phyloP scores from a whole-genome alignment of 1,140 invertebrate genomes.

The Saccostrea glomerata region DNA sequence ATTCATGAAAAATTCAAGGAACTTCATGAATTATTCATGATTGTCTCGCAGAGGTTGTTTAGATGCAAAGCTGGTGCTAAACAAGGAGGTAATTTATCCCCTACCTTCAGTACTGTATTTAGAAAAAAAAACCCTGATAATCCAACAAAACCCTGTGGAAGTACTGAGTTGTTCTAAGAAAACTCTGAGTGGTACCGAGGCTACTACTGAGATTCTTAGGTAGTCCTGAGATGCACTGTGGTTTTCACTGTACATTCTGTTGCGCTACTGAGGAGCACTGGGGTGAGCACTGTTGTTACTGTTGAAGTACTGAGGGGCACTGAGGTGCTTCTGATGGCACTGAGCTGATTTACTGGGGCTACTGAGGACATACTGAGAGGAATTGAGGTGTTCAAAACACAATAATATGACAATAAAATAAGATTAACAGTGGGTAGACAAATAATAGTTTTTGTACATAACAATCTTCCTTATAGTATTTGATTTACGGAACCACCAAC shows the following conservation, averaged over 20 bases:
- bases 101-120: not conserved
- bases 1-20: too few species aligned
- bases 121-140: not conserved
- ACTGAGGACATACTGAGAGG: too few species aligned
- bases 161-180: not conserved
- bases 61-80: too few species aligned
- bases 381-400: too few species aligned
- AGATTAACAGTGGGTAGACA: too few species aligned
- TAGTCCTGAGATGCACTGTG: not conserved
- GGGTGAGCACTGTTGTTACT: not conserved
- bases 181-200: not conserved
- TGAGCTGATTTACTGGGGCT: not conserved
- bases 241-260: not conserved
- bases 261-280: not conserved
- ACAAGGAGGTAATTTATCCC: too few species aligned
- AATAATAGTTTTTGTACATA: too few species aligned
- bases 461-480: too few species aligned
- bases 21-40: too few species aligned
- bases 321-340: not conserved
- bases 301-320: not conserved
- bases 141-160: not conserved
- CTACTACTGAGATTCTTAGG: not conserved
- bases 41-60: too few species aligned
- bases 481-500: too few species aligned
- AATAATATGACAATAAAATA: too few species aligned